A percentile compares a stretch with the other conserved stretches of the same genome.
phyloP scores from a whole-genome alignment of 2,797 vertebrate genomes.

The Cryptoblepharus egeriae region DNA sequence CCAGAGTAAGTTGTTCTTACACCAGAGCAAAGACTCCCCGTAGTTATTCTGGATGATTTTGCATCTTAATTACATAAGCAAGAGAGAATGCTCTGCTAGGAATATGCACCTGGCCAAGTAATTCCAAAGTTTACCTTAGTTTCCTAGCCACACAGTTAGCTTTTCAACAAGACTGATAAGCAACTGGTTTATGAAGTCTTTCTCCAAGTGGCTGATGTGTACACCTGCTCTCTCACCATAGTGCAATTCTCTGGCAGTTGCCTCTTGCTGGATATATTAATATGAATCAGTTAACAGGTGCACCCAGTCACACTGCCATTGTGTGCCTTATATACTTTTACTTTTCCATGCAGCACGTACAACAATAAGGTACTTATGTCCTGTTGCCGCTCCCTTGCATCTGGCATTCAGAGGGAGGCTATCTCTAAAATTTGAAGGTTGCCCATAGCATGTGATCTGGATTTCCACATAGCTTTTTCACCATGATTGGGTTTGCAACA shows the following conservation, averaged over 20 bases:
- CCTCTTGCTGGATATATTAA: not conserved
- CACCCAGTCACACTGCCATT: not conserved
- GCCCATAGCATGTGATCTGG: too few relatives aligned
- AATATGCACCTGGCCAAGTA: not conserved
- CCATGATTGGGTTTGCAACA: not conserved
- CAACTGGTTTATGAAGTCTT: not conserved
- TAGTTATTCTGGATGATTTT: too few relatives aligned
- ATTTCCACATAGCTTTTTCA: not conserved
- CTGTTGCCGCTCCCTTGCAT: too few relatives aligned
- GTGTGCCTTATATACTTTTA: not conserved
- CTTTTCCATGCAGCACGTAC: not conserved
- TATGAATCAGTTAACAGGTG: not conserved
- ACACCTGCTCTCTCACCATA: not conserved
- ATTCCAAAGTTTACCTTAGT: not conserved
- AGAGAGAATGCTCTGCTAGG: not conserved
- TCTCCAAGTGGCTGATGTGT: not conserved
- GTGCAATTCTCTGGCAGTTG: not conserved
- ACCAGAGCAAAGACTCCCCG: too few relatives aligned
- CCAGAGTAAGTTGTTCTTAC: too few relatives aligned
- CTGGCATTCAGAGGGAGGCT: too few relatives aligned
- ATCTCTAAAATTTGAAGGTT: too few relatives aligned
- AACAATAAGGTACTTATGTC: too few relatives aligned
- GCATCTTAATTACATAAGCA: conserved; percentile 1
- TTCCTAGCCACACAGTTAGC: not conserved
- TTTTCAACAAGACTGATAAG: not conserved